Evolutionary conservation across 2,113 vertebrate genomes (phyloP).

Genomic region (Eudorcas thomsonii): DNA sequence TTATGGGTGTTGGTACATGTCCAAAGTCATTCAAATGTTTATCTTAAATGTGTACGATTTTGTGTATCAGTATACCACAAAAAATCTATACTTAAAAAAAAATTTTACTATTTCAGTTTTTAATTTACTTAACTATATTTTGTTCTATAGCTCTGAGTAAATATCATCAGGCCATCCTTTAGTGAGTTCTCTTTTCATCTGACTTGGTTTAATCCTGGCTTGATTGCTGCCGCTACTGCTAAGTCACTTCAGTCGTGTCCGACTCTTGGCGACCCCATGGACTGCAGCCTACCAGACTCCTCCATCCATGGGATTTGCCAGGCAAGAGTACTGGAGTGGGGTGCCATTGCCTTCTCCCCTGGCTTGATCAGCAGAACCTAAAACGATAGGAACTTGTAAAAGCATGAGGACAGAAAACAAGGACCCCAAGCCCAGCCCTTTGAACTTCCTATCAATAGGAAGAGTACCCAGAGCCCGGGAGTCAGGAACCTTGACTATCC

Average conservation of each 20-base stretch:
- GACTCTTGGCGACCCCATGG: too few relatives aligned
- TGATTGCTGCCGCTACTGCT: background rate
- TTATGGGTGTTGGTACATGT: background rate
- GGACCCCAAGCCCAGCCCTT: background rate
- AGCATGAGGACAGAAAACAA: background rate
- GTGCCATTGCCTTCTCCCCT: too few relatives aligned
- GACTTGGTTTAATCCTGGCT: background rate
- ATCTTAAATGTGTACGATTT: background rate
- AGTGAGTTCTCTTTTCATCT: background rate
- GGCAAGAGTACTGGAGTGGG: too few relatives aligned
- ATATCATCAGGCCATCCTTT: background rate
- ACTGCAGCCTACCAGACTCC: too few relatives aligned
- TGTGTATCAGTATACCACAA: background rate
- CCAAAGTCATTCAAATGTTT: background rate
- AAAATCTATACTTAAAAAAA: background rate
- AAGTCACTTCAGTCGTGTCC: too few relatives aligned
- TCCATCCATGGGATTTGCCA: too few relatives aligned
- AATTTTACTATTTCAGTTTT: background rate
- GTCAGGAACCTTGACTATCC: accelerated
- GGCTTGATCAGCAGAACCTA: background rate
- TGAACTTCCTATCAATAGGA: background rate
- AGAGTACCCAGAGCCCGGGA: too few relatives aligned
- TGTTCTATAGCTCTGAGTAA: background rate
- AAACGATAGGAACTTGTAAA: background rate
- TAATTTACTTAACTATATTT: background rate